Base-by-base conservation (phyloP, 2,888 invertebrate species). In the Apomyelois bistriatella region DNA sequence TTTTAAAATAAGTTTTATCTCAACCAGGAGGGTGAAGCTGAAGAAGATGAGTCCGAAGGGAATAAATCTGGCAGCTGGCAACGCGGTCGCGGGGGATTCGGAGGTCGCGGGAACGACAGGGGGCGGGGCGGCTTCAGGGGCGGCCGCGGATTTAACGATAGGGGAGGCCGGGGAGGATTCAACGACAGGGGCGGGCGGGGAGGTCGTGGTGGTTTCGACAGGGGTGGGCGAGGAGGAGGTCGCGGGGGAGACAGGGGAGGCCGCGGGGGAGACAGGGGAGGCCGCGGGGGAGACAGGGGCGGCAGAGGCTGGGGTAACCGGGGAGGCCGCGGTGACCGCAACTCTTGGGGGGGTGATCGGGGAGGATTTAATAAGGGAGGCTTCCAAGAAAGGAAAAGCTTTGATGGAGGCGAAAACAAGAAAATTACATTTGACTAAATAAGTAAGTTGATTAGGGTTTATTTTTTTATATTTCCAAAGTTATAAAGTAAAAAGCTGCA, bases 341-440 rank as follows among this genome's bases (percentile, higher is more conserved):
- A 60, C 46, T 60, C 60, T 4, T 60, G 88, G 53, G 72, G 76
- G 8, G 71, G 73, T 53, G 72, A 75, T 55, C 66, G 82, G 59
- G 61, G 82, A 54, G 72, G 79, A 3, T 73, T 74, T 54, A 64
- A 76, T 53, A 65, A 86, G 60, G 87, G 90, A n/a, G 87, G 91
- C 41, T 91, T 90, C 66, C 93, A 93, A 71, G 92, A 93, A 69
- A 92, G 93, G 70, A 92, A 93, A 71, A 93, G 93, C 72, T 94
- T 93, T 65, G 93, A 89, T 28, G 84, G 87, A 54, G 81, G 91
- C 49, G 86, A 89, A 80, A 95, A 95, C 79, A 95, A 95, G 89
- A 95, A 95, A 87, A 95, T 95, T 56, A 92, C 91, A 52, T 95
- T 95, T 76, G 94, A 94, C 58, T 87, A 88, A 79, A 64, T 70